These are phyloP conservation scores for Rhopilema esculentum DNA, from an alignment of 30 jellyfish, hydroid and myxozoan species.

Conservation along the genomic window DNA sequence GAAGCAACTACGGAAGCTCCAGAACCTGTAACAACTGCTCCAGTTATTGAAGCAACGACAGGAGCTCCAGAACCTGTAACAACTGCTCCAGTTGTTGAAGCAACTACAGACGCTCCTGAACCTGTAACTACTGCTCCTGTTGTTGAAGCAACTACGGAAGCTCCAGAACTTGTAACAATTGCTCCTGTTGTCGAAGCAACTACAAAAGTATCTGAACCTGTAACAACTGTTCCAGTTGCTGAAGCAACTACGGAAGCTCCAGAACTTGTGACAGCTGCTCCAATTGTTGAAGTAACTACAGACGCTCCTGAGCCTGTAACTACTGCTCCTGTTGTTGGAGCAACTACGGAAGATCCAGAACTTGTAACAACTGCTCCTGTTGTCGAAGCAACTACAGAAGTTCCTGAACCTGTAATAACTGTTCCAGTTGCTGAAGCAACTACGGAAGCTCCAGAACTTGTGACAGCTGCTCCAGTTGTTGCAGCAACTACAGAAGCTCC, in stretches of 20 bases:
- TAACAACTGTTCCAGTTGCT: not conserved
- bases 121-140: slow-evolving; percentile 1
- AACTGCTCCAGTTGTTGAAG: not conserved
- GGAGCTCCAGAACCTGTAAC: not conserved
- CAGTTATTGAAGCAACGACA: not conserved
- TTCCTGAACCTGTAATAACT: slow-evolving; percentile 17
- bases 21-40: slow-evolving; percentile 3
- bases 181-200: not conserved
- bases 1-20: slow-evolving; percentile 13
- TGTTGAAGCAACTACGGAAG: not conserved
- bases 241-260: not conserved
- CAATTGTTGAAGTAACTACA: slow-evolving; percentile 3
- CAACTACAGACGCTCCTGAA: slow-evolving; percentile 1
- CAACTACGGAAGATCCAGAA: slow-evolving; percentile 19
- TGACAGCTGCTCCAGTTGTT: slow-evolving; percentile 28
- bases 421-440: slow-evolving; percentile 27
- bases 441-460: slow-evolving; percentile 31
- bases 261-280: not conserved
- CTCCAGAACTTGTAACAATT: slow-evolving; percentile 7
- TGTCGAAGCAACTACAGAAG: slow-evolving; percentile 4
- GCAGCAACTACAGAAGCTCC: not conserved
- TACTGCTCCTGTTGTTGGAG: not conserved
- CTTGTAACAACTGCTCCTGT: slow-evolving; percentile 44
- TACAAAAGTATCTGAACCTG: slow-evolving; percentile 1
- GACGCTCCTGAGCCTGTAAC: slow-evolving; percentile 18